Conservation (phyloP, 2,888 invertebrate species). For the Capitulum mitella region DNA sequence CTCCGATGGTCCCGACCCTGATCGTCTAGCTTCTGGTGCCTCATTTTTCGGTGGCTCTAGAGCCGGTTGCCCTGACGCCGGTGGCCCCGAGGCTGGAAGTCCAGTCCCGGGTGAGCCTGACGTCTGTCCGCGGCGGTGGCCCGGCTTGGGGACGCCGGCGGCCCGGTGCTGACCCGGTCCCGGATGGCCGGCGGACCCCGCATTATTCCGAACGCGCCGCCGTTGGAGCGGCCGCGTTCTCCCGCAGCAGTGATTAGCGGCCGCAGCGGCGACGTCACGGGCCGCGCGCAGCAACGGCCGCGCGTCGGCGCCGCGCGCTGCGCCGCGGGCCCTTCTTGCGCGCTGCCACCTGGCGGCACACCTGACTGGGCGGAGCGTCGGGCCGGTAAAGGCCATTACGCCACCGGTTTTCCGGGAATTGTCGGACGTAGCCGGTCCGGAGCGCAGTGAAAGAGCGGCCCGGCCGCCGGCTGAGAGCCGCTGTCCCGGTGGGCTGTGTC, state of each 20-base stretch:
- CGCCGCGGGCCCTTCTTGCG: slow-evolving; percentile 14
- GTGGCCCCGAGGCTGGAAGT: neutral
- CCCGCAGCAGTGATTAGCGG: neutral
- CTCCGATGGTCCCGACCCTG: no score
- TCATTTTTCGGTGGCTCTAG: neutral
- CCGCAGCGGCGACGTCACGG: neutral
- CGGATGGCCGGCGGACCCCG: no score
- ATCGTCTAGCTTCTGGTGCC: neutral
- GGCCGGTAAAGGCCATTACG: slow-evolving; percentile 19
- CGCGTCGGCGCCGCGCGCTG: neutral
- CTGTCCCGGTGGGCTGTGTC: neutral
- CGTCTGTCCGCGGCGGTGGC: neutral
- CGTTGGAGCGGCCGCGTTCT: neutral
- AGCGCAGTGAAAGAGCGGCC: neutral
- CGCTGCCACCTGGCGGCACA: neutral
- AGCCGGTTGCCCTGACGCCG: neutral
- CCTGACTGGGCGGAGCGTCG: slow-evolving; percentile 17
- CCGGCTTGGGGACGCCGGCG: neutral
- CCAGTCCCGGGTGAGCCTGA: no score
- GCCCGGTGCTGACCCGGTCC: no score
- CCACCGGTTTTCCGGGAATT: slow-evolving; percentile 8
- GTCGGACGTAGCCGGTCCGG: neutral
- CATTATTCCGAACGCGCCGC: no score
- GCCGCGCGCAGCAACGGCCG: neutral
- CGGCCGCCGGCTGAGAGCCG: neutral